Conservation (phyloP, 2,888 invertebrate genomes). For the Ormyrus labotus region DNA sequence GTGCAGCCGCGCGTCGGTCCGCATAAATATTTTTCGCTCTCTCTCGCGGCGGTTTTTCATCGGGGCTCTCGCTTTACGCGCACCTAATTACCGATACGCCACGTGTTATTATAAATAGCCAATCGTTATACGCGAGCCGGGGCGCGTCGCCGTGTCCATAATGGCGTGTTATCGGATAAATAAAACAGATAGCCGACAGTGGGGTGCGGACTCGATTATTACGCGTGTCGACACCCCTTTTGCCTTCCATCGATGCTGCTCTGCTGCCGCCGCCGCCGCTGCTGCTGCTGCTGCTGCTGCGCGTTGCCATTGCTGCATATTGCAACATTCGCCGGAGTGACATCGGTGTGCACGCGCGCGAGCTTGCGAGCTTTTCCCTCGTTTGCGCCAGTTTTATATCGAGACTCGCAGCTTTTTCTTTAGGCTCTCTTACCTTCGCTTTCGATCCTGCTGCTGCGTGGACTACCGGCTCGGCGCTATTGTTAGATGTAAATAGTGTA, state of each 20-base stretch:
- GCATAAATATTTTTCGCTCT: no score
- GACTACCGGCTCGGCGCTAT: no score
- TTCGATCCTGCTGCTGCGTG: no score
- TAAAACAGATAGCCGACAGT: constrained; percentile 72
- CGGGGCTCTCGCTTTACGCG: constrained; percentile 60
- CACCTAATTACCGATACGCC: constrained; percentile 75
- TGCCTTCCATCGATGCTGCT: background rate
- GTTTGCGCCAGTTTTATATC: background rate
- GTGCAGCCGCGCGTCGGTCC: no score
- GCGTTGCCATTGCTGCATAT: background rate
- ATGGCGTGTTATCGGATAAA: constrained; percentile 76
- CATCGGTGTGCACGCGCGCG: constrained; percentile 8
- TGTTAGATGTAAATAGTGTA: no score
- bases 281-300: background rate
- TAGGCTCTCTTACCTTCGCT: no score
- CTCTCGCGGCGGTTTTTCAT: background rate
- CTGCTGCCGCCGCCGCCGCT: background rate
- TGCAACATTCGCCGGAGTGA: constrained; percentile 29
- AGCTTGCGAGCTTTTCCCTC: background rate
- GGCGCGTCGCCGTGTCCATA: constrained; percentile 70
- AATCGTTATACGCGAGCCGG: constrained; percentile 71
- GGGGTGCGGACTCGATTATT: constrained; percentile 71
- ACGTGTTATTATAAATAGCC: constrained; percentile 76
- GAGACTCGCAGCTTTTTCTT: no score
- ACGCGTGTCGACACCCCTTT: constrained; percentile 69